These are phyloP conservation scores for Atethmia centrago DNA, from an alignment of 2,888 invertebrate genomes.

Conservation along the genomic window DNA sequence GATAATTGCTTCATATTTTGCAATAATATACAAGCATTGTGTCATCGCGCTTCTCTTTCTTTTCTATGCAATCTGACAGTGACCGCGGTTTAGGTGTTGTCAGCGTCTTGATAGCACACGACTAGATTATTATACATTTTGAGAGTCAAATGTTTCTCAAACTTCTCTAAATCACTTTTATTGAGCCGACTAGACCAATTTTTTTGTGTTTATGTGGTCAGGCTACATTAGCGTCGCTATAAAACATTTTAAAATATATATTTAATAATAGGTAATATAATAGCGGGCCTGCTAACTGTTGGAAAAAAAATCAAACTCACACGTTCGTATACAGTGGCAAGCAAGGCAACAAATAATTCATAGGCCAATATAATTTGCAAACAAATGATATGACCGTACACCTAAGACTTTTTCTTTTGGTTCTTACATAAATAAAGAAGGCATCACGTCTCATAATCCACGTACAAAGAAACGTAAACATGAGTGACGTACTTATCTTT, in stretches of 20 bases:
- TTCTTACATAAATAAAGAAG: conserved; percentile 84
- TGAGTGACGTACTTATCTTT: conserved; percentile 85
- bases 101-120: conserved; percentile 1
- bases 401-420: conserved; percentile 76
- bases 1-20: no score
- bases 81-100: no score
- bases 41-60: no score
- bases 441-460: conserved; percentile 87
- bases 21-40: no score
- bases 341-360: conserved; percentile 77
- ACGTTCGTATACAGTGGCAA: conserved; percentile 56
- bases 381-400: conserved; percentile 77
- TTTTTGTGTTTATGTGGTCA: conserved; percentile 35
- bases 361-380: conserved; percentile 85
- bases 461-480: conserved; percentile 86
- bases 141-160: background rate
- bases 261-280: conserved; percentile 26
- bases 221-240: conserved; percentile 23
- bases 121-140: conserved; percentile 12
- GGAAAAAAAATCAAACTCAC: conserved; percentile 32
- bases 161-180: conserved; percentile 21
- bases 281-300: background rate
- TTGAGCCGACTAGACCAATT: conserved; percentile 31
- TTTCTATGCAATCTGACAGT: no score
- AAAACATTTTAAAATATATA: conserved; percentile 52